phyloP scores from a whole-genome alignment of 2,888 invertebrate genomes.

The Colostygia pectinataria region DNA sequence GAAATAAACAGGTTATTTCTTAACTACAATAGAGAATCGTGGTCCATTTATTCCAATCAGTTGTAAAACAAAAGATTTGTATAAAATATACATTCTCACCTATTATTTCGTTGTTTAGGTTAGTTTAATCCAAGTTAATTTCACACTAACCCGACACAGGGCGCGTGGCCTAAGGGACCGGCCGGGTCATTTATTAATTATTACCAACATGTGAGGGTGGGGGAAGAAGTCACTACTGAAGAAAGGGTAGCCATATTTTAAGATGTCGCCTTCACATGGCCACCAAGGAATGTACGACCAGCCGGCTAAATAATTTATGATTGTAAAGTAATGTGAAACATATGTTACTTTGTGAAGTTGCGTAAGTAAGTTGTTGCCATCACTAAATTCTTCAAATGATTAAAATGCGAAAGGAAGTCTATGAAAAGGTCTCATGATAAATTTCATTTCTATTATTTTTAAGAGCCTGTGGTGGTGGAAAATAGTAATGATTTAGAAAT shows the following conservation, averaged over 20 bases:
- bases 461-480: too few relatives aligned
- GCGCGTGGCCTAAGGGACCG: conserved; percentile 52
- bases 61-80: too few relatives aligned
- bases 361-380: conserved; percentile 6
- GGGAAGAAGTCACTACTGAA: conserved; percentile 65
- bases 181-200: conserved; percentile 82
- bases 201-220: conserved; percentile 54
- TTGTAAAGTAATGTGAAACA: conserved; percentile 45
- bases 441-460: too few relatives aligned
- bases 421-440: not conserved
- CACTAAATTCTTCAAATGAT: not conserved
- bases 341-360: conserved; percentile 32
- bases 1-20: too few relatives aligned
- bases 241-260: conserved; percentile 78
- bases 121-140: conserved; percentile 43
- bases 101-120: conserved; percentile 24
- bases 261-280: conserved; percentile 75
- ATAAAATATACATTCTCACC: conserved; percentile 14
- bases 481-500: too few relatives aligned
- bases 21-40: too few relatives aligned
- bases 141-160: conserved; percentile 56
- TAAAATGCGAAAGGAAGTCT: not conserved
- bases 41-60: too few relatives aligned
- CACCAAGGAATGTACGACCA: conserved; percentile 64
- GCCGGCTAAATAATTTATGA: conserved; percentile 63